These are phyloP conservation scores for Oscheius sp. DNA, from an alignment of 2,888 invertebrate genomes.

Conservation along the genomic window DNA sequence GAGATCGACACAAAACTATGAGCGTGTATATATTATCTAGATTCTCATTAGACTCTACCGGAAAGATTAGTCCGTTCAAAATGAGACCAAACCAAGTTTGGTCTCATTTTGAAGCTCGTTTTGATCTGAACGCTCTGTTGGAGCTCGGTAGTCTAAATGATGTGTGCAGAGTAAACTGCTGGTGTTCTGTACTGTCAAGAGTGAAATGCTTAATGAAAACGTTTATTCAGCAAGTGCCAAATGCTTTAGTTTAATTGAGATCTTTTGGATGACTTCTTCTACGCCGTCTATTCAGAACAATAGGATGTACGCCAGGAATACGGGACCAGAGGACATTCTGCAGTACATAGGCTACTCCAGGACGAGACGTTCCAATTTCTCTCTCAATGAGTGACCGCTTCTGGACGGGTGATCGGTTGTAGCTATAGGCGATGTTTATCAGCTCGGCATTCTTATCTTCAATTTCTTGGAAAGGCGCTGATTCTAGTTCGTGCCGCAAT, in stretches of 20 bases:
- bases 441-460: conserved; percentile 8
- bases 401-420: background rate
- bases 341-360: conserved; percentile 3
- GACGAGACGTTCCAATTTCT: background rate
- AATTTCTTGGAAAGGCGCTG: conserved; percentile 13
- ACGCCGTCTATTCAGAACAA: background rate
- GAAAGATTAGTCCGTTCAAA: too few species aligned
- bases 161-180: too few species aligned
- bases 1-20: too few species aligned
- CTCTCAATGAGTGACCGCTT: conserved; percentile 9
- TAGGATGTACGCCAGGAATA: conserved; percentile 16
- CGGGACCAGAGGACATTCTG: background rate
- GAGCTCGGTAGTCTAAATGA: too few species aligned
- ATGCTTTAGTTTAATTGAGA: background rate
- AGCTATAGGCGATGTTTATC: background rate
- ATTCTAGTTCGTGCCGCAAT: conserved; percentile 14
- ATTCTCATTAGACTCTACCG: too few species aligned
- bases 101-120: too few species aligned
- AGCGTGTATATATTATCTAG: too few species aligned
- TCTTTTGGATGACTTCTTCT: conserved; percentile 11
- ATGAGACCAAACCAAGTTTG: too few species aligned
- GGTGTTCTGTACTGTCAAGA: too few species aligned
- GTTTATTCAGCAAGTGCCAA: too few species aligned
- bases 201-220: too few species aligned
- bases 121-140: too few species aligned